Conservation (phyloP, 2,797 vertebrate species). For the Tadarida brasiliensis region DNA sequence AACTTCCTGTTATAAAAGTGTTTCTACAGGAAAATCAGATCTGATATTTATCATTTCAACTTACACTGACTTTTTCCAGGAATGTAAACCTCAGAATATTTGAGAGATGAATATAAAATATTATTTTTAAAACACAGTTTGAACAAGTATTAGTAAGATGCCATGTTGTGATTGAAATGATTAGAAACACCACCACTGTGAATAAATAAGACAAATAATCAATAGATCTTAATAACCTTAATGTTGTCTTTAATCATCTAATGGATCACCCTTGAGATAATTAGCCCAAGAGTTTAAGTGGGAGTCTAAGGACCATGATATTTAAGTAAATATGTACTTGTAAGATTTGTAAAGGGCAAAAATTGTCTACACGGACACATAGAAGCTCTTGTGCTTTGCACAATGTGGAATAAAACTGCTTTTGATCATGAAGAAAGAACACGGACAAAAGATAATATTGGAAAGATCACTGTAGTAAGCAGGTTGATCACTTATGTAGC, state of each 20-base stretch:
- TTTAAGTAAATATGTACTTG: constrained; percentile 51
- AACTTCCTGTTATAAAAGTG: constrained; percentile 58
- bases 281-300: constrained; percentile 34
- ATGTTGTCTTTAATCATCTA: constrained; percentile 55
- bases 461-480: neutral
- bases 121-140: constrained; percentile 45
- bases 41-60: constrained; percentile 24
- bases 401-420: constrained; percentile 1
- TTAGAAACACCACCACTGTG: constrained; percentile 23
- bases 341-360: neutral
- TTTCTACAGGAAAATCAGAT: constrained; percentile 8
- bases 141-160: neutral
- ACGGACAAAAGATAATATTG: neutral
- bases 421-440: neutral
- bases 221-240: constrained; percentile 39
- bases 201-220: constrained; percentile 61
- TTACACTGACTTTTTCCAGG: constrained; percentile 26
- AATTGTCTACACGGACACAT: neutral
- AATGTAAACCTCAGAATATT: constrained; percentile 55
- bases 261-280: constrained; percentile 42
- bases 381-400: neutral
- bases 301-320: neutral
- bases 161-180: constrained; percentile 35
- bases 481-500: neutral
- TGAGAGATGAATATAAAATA: constrained; percentile 23